These are phyloP conservation scores for Delphinus delphis DNA, from an alignment of 2,113 vertebrate genomes.

Conservation along the genomic window DNA sequence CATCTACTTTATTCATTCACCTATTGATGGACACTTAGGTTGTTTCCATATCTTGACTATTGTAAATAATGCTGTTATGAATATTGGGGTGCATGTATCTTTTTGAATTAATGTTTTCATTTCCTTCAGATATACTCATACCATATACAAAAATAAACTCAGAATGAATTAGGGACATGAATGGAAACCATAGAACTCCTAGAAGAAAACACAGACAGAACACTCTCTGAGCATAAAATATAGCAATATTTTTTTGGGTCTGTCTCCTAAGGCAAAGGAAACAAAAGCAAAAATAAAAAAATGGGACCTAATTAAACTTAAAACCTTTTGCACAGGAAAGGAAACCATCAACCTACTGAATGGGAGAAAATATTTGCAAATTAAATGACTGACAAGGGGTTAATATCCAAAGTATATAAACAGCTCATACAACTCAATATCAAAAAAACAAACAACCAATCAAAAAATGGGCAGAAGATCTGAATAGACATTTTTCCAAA, in stretches of 20 bases:
- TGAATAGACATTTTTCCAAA: neutral
- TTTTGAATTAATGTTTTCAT: neutral
- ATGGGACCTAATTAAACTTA: neutral
- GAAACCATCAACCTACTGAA: neutral
- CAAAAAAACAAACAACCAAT: neutral
- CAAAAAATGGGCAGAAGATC: neutral
- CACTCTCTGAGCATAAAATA: neutral
- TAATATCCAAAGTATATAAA: neutral
- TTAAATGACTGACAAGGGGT: neutral
- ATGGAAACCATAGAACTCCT: neutral
- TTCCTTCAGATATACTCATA: neutral
- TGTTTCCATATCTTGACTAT: neutral
- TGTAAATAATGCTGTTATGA: neutral
- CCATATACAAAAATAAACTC: neutral
- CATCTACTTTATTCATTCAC: neutral
- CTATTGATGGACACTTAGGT: neutral
- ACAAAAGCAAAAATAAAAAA: neutral
- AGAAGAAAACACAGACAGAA: neutral
- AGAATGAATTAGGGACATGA: neutral
- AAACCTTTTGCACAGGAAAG: neutral
- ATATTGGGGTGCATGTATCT: too few species aligned
- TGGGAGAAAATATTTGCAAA: neutral
- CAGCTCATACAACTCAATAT: neutral
- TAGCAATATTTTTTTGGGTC: neutral
- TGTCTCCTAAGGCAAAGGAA: neutral